Evolutionary conservation across 2,797 vertebrate genomes (phyloP).

Genomic region (Urosaurus nigricauda): DNA sequence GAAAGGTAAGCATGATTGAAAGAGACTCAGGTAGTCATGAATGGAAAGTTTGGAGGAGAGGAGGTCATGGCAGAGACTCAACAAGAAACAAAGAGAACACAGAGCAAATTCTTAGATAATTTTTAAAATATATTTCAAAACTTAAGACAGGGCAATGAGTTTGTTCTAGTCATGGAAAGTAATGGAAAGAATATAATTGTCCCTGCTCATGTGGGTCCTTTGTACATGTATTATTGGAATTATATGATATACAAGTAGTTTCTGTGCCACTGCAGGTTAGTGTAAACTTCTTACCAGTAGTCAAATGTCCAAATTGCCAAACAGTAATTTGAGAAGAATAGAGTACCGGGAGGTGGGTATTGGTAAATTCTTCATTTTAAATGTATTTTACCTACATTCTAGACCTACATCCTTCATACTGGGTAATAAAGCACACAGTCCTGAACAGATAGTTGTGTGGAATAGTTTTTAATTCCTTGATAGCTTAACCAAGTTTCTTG

Average conservation of each 20-base stretch:
- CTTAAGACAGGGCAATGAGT: not conserved
- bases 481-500: not conserved
- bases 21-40: not conserved
- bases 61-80: not conserved
- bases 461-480: not conserved
- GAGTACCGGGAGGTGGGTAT: not conserved
- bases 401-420: not conserved
- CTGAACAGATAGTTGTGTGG: not conserved
- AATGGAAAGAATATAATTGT: not conserved
- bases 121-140: no score
- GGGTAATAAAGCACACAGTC: not conserved
- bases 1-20: not conserved
- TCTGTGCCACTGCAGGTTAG: not conserved
- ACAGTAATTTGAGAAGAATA: not conserved
- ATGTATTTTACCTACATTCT: conserved; percentile 26
- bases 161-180: not conserved
- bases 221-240: not conserved
- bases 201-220: not conserved
- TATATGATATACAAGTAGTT: not conserved
- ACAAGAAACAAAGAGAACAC: not conserved
- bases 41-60: not conserved
- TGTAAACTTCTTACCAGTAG: not conserved
- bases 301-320: not conserved
- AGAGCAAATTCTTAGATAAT: no score
- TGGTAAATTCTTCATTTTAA: not conserved